Conservation (phyloP, 2,888 invertebrate species). For the Conchocele bisecta region DNA sequence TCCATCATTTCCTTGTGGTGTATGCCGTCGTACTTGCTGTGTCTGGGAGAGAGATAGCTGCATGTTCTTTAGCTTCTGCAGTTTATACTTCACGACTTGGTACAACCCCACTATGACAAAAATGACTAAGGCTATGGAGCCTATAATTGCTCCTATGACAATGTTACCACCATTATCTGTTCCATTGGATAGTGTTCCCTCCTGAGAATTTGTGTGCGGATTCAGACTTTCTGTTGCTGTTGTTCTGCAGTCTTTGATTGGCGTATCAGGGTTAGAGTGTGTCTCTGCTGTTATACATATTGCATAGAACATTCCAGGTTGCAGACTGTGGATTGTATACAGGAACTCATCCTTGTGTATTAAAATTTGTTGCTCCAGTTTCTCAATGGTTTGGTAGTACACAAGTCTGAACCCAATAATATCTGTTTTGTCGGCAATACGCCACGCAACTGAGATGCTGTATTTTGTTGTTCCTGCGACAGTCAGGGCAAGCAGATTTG, state of each 20-base stretch:
- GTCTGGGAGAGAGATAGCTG: slow-evolving; percentile 18
- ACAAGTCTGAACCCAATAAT: slow-evolving; percentile 45
- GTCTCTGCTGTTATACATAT: slow-evolving; percentile 50
- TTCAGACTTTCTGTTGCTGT: slow-evolving; percentile 24
- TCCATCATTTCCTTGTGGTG: background rate
- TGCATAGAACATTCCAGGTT: slow-evolving; percentile 33
- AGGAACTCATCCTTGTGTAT: slow-evolving; percentile 27
- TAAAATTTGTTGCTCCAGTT: background rate
- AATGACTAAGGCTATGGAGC: slow-evolving; percentile 25
- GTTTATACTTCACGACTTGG: slow-evolving; percentile 48
- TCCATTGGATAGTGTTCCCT: too few species aligned
- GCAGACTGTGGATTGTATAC: slow-evolving; percentile 22
- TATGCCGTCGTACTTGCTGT: background rate
- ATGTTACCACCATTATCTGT: slow-evolving; percentile 33
- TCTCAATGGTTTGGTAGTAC: slow-evolving; percentile 19
- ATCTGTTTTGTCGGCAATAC: slow-evolving; percentile 5
- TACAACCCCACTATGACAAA: slow-evolving; percentile 41
- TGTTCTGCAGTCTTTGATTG: slow-evolving; percentile 27
- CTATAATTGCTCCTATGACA: slow-evolving; percentile 33
- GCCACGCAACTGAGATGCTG: slow-evolving; percentile 40
- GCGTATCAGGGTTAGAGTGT: background rate
- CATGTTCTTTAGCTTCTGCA: slow-evolving; percentile 40
- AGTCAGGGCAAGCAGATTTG: slow-evolving; percentile 21
- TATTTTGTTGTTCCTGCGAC: slow-evolving; percentile 24
- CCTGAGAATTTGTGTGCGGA: background rate